A percentile compares a stretch with the other conserved stretches of the same genome.
Evolutionary conservation across 2,113 vertebrate genomes (phyloP).

Genomic region (Panthera uncia): DNA sequence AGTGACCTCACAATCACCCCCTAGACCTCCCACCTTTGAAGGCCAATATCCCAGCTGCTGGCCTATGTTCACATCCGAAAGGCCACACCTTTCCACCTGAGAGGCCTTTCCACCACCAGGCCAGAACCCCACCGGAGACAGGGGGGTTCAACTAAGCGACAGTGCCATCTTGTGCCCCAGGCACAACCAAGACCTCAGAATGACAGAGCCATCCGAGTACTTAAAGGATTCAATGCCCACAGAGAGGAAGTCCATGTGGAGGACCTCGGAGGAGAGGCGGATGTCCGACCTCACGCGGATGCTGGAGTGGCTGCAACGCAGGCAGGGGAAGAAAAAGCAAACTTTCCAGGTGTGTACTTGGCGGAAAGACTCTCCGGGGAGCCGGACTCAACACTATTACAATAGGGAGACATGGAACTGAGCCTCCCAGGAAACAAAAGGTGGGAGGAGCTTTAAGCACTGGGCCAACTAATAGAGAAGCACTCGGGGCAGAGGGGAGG

Average conservation of each 20-base stretch:
- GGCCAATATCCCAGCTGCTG: not conserved
- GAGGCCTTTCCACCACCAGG: not conserved
- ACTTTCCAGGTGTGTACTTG: not conserved
- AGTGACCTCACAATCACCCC: constrained; percentile 73
- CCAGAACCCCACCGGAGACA: not conserved
- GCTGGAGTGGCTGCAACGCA: constrained; percentile 67
- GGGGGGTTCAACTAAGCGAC: fast-evolving
- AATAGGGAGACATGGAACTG: fast-evolving
- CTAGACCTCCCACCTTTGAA: not conserved
- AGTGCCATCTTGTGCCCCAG: fast-evolving
- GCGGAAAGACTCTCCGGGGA: fast-evolving
- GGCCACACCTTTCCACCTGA: not conserved
- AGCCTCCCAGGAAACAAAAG: not conserved
- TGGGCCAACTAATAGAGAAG: not conserved
- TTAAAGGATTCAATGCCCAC: not conserved
- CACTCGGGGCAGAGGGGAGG: fast-evolving
- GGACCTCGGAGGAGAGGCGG: not conserved
- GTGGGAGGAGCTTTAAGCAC: not conserved
- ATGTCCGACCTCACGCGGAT: constrained; percentile 57
- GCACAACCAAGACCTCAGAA: fast-evolving
- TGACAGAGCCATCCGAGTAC: not conserved
- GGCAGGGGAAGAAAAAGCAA: constrained; percentile 46
- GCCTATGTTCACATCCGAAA: not conserved
- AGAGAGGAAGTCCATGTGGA: constrained; percentile 56
- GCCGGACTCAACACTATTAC: fast-evolving